Evolutionary conservation across 2,888 invertebrate genomes (phyloP), one percentile per base, ranked within the genome.

Genomic region (Argyra leucocephala): DNA sequence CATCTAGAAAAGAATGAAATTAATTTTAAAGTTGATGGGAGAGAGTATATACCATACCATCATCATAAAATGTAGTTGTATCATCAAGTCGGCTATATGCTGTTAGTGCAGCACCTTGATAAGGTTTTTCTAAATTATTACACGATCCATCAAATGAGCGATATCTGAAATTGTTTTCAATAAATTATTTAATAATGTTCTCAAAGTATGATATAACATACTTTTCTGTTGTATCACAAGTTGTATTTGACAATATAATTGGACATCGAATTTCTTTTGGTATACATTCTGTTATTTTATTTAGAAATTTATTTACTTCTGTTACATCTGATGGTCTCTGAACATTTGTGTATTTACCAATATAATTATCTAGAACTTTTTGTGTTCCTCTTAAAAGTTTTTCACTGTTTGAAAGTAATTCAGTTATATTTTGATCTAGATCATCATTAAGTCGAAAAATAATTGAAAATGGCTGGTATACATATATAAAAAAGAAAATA

Each of bases 101-200:
- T 63, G 70, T 69, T 18, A 64, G 60, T 15, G 65, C 64, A 12
- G 68, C 63, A 12, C 66, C 66, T 22, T 10, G 36, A 37, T 23
- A 22, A 22, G 66, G 67, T 23, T 63, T 58, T n/a, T 59, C 7
- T 48, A 89, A 78, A 78, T 96, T 96, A 77, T 96, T 96, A 76
- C 96, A 96, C 1, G 91, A 86, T 0, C 96, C 96, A 77, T 96
- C 95, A 67, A 88, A 84, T 1, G 89, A 84, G 62, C 91, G 82
- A 76, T 88, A 91, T 63, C 66, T 65, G 18, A 59, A 24, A 23
- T 18, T 24, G 1, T 23, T 5, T 23, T 24, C 4, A 26, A 26
- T 26, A 6, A 26, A 26, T 26, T 26, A 26, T 6, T 26, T 26
- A 26, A 26, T 26, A 26, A 26, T 26, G 26, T 6, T 26, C 26